Percentiles rank a stretch among this genome's conserved stretches.
Conservation (phyloP, 2,888 invertebrate species). For the Apomyelois bistriatella region DNA sequence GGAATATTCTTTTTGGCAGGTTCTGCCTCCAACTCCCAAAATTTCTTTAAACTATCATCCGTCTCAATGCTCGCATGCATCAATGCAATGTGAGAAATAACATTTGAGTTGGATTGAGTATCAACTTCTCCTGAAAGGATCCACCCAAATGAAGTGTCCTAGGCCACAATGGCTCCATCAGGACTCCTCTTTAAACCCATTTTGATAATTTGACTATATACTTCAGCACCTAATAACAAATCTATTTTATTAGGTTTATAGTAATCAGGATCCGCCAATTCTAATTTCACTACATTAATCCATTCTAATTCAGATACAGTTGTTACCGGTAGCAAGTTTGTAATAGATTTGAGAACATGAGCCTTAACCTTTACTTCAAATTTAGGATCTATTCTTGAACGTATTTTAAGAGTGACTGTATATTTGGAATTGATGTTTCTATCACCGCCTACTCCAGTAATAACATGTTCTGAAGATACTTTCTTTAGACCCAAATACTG, state of each 20-base stretch:
- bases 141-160: slow-evolving; percentile 9
- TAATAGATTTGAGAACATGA: slow-evolving; percentile 6
- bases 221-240: slow-evolving; percentile 10
- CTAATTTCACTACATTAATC: neutral
- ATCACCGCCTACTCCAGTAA: slow-evolving; percentile 3
- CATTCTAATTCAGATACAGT: neutral
- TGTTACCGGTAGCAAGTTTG: too few relatives aligned
- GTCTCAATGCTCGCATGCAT: too few relatives aligned
- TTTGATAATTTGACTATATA: slow-evolving; percentile 7
- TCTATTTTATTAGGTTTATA: slow-evolving; percentile 1
- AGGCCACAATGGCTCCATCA: neutral
- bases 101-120: too few relatives aligned
- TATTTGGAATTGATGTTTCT: neutral
- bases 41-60: too few relatives aligned
- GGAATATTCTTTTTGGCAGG: too few relatives aligned
- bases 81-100: too few relatives aligned
- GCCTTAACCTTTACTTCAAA: neutral
- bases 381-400: neutral
- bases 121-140: slow-evolving; percentile 6
- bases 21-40: too few relatives aligned
- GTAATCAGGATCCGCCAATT: slow-evolving; percentile 8
- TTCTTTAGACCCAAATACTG: slow-evolving; percentile 3
- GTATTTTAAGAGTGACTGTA: neutral
- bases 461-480: neutral
- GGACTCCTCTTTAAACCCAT: neutral